A percentile compares a stretch with the other conserved stretches of the same genome.
Evolutionary conservation across 2,113 vertebrate species (phyloP).

Genomic region (Ginglymostoma cirratum): DNA sequence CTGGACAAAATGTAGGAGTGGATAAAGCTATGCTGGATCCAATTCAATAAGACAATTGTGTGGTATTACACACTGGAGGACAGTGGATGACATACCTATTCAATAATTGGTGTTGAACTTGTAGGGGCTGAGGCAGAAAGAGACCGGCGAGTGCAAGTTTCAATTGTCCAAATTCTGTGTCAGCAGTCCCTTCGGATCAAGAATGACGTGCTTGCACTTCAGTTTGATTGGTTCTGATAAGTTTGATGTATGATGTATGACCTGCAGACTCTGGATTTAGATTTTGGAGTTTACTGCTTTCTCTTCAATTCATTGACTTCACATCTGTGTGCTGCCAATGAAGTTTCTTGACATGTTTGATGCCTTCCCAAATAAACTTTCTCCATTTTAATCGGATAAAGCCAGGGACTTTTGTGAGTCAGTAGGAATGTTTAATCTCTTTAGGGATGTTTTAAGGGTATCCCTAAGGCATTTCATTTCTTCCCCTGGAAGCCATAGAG

Average conservation of each 20-base stretch:
- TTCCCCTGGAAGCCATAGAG: too few relatives aligned
- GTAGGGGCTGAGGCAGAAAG: neutral
- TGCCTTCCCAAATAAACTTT: neutral
- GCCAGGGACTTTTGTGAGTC: neutral
- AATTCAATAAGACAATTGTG: neutral
- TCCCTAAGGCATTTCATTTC: neutral
- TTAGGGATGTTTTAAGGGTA: neutral
- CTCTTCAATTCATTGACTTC: neutral
- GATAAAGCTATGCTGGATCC: neutral
- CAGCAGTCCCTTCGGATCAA: too few relatives aligned
- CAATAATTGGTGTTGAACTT: neutral
- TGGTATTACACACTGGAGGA: neutral
- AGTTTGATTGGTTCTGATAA: neutral
- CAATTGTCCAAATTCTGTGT: neutral
- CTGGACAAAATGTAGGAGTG: neutral
- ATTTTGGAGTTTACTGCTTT: neutral
- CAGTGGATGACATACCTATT: neutral
- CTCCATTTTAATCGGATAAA: neutral
- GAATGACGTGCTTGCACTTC: neutral
- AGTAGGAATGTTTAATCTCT: neutral
- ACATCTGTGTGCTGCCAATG: neutral
- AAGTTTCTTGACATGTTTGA: neutral
- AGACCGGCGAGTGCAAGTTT: neutral
- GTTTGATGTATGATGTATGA: neutral
- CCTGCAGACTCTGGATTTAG: neutral